Conservation (phyloP, 2,797 vertebrate genomes). For the Muscicapa striata region DNA sequence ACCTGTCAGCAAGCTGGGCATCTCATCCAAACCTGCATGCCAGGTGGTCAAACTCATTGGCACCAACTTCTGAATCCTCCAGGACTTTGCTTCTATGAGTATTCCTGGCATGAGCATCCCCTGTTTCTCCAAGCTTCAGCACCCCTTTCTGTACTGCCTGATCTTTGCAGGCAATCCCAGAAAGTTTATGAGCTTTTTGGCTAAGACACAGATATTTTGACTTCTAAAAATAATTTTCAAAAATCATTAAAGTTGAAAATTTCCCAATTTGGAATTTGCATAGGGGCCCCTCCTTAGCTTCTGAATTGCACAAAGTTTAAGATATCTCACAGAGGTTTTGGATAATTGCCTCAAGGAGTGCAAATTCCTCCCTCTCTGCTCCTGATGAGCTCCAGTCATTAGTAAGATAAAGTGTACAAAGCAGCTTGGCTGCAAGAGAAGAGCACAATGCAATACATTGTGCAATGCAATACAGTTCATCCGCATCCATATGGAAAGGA, state of each 20-base stretch:
- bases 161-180: not conserved
- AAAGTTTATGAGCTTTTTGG: not conserved
- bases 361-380: not conserved
- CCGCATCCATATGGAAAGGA: not conserved
- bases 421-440: not conserved
- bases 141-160: not conserved
- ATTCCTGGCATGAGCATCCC: not conserved
- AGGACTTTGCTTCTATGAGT: not conserved
- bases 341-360: not conserved
- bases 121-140: not conserved
- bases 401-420: not conserved
- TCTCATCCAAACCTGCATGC: not conserved
- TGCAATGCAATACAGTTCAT: not conserved
- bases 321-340: not conserved
- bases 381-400: not conserved
- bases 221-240: not conserved
- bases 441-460: not conserved
- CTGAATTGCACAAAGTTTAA: not conserved
- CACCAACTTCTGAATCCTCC: not conserved
- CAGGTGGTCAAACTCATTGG: not conserved
- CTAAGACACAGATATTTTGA: not conserved
- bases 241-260: not conserved
- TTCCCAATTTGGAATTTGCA: not conserved
- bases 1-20: constrained; percentile 11
- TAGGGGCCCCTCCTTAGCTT: not conserved